Percentiles rank a stretch among this genome's conserved stretches.
Conservation (phyloP, 2,797 vertebrate species). For the Epinephelus awoara region DNA sequence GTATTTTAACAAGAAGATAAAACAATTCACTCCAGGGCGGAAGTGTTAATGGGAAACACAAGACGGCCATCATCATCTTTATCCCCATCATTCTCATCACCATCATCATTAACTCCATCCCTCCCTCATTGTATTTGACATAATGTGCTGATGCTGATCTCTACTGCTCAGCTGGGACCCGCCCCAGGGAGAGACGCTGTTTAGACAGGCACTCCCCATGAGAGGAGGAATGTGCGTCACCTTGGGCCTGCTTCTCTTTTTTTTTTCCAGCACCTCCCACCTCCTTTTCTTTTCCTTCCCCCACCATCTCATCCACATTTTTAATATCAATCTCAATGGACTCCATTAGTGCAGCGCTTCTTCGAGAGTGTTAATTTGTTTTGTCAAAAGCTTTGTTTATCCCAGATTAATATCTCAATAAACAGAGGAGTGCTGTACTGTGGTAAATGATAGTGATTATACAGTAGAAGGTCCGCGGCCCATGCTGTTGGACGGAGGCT, state of each 20-base stretch:
- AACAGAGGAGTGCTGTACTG: conserved; percentile 78
- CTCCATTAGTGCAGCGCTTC: conserved; percentile 79
- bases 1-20: conserved; percentile 73
- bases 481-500: conserved; percentile 72
- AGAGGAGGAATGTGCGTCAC: conserved; percentile 77
- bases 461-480: conserved; percentile 70
- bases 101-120: conserved; percentile 69
- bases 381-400: conserved; percentile 88
- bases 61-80: conserved; percentile 65
- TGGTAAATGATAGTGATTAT: conserved; percentile 88
- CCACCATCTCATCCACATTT: conserved; percentile 67
- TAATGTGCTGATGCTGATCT: conserved; percentile 77
- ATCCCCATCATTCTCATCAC: conserved; percentile 64
- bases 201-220: conserved; percentile 70
- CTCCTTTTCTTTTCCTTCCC: conserved; percentile 31
- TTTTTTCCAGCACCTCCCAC: conserved; percentile 50
- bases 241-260: conserved; percentile 60
- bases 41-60: conserved; percentile 70
- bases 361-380: conserved; percentile 84
- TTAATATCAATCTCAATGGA: conserved; percentile 83
- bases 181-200: conserved; percentile 71
- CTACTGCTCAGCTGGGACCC: conserved; percentile 61
- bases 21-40: conserved; percentile 61
- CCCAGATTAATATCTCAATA: conserved; percentile 87
- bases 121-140: conserved; percentile 67